These are phyloP conservation scores for Flexamia atlantica DNA, from an alignment of 2,888 invertebrate genomes.

Conservation along the genomic window DNA sequence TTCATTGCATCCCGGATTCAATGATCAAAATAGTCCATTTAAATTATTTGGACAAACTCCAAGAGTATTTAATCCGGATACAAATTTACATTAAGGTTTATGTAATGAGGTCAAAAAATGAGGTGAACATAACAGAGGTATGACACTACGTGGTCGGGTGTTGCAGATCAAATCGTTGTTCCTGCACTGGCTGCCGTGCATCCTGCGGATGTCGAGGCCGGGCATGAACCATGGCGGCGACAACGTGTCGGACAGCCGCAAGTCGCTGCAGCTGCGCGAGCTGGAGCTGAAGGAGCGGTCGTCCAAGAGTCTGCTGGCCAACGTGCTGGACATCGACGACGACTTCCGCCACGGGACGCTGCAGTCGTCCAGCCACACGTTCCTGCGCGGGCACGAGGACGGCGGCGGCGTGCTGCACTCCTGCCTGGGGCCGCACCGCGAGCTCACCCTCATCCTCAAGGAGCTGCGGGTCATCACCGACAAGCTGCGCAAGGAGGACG, in stretches of 20 bases:
- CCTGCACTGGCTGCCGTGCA: constrained; percentile 98
- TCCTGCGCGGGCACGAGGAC: constrained; percentile 72
- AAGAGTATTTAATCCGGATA: too few relatives aligned
- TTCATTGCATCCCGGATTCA: too few relatives aligned
- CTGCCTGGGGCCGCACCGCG: constrained; percentile 95
- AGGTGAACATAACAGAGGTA: too few relatives aligned
- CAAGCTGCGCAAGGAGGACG: constrained; percentile 96
- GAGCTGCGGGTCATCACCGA: constrained; percentile 96
- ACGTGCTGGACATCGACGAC: constrained; percentile 98
- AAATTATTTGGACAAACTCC: too few relatives aligned
- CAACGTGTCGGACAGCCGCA: constrained; percentile 77
- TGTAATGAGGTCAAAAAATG: too few relatives aligned
- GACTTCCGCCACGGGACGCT: constrained; percentile 86
- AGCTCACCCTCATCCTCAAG: constrained; percentile 96
- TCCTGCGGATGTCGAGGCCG: constrained; percentile 95
- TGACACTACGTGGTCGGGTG: neutral
- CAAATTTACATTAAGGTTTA: too few relatives aligned
- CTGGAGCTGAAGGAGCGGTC: constrained; percentile 94
- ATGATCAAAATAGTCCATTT: too few relatives aligned
- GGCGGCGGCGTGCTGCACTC: constrained; percentile 83
- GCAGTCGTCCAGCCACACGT: constrained; percentile 72
- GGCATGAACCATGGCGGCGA: constrained; percentile 73
- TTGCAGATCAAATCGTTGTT: constrained; percentile 92
- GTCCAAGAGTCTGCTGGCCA: constrained; percentile 96
- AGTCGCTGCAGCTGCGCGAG: constrained; percentile 88